Percentiles rank a stretch among this genome's conserved stretches.
Evolutionary conservation across 1,140 invertebrate species (phyloP).

Genomic region (Pogonus chalceus): DNA sequence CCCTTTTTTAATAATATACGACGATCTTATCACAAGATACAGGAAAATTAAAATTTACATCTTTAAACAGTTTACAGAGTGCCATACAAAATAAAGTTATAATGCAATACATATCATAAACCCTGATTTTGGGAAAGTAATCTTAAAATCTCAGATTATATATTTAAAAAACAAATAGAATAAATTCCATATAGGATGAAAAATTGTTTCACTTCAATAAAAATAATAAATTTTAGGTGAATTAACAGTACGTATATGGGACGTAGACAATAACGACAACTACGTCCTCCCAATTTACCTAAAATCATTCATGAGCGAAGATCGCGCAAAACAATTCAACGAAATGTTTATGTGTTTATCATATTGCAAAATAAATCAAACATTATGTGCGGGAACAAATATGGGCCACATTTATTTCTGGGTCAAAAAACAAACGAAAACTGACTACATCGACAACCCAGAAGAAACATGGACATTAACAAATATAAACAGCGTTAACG

Average conservation of each 20-base stretch:
- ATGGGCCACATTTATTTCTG: slow-evolving; percentile 85
- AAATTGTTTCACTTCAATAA: no score
- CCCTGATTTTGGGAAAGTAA: no score
- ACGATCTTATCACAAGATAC: no score
- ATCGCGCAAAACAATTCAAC: slow-evolving; percentile 29
- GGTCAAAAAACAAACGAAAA: slow-evolving; percentile 45
- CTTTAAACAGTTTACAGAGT: no score
- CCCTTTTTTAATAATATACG: no score
- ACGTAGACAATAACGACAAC: slow-evolving; percentile 87
- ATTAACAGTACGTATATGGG: slow-evolving; percentile 81
- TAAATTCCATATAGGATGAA: no score
- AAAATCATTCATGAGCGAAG: slow-evolving; percentile 21
- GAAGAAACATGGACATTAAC: slow-evolving; percentile 56
- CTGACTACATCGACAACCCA: slow-evolving; percentile 34
- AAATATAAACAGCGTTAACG: slow-evolving; percentile 54
- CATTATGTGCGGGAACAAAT: slow-evolving; percentile 82
- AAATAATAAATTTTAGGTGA: slow-evolving; percentile 54
- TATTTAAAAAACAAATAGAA: no score
- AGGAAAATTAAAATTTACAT: no score
- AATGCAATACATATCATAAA: no score
- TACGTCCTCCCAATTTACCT: slow-evolving; percentile 56
- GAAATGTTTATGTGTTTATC: slow-evolving; percentile 66
- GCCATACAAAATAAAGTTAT: no score
- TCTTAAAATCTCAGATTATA: no score
- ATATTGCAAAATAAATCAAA: slow-evolving; percentile 54